Evolutionary conservation across 2,888 invertebrate species (phyloP), one percentile per base, ranked within the genome.

Genomic region (Tipula confusa): DNA sequence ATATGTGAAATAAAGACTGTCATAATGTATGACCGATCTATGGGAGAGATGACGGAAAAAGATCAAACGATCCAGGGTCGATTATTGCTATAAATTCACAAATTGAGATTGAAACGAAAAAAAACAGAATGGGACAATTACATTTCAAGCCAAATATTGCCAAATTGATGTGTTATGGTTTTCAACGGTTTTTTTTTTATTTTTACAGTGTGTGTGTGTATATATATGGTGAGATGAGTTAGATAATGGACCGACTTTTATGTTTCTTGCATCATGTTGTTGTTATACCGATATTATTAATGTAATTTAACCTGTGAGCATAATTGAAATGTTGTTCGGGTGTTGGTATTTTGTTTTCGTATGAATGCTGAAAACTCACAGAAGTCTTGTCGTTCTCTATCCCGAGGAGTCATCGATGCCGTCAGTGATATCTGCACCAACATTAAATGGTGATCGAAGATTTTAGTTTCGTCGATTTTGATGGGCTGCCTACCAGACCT

Each of bases 31-130:
- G 5, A 33, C n/a, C 9, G 7, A 33, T 3, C 33, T 33, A 33
- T n/a, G n/a, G n/a, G 43, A 2, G n/a, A 13, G 43, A n/a, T 24
- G 24, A 24, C 64, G 64, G 64, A 24, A 64, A 64, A 64, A 64
- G 64, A 24, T 64, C 64, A 64, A 64, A 64, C 24, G 64, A 64
- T 64, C 24, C 64, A 24, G 64, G 64, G 64, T 64, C 64, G 64
- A 24, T 64, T 64, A 64, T 64, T 64, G 64, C 64, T 24, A 24
- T 64, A 64, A 64, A 64, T 64, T 64, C 64, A 64, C 64, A 64
- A 64, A 64, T 64, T 64, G 64, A 24, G 24, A 24, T n/a, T 64
- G 24, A 48, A 18, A 24, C 6, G 24, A 64, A 33, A 2, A 33
- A 3, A 33, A 33, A 33, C 11, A 33, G 11, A 24, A 9, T 6